Base-by-base conservation (phyloP, 2,797 vertebrate species). In the Amphiprion clarkii region DNA sequence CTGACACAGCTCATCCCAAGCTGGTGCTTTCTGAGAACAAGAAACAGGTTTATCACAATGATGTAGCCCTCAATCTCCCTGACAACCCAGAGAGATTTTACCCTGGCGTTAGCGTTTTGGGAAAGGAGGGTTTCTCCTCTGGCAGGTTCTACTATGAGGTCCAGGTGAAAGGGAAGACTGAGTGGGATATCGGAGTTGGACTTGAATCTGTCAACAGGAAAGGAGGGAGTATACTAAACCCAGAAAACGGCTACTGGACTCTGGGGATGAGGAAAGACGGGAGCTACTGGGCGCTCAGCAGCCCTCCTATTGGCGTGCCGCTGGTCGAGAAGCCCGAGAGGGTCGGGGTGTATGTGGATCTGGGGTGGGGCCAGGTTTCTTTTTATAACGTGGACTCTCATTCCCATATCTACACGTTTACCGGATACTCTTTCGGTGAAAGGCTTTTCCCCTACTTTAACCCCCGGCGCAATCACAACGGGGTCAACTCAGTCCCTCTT, bases 61-160 rank as follows among this genome's bases (percentile, higher is more conserved):
- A 93, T 2, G 31, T 71, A 16, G 86, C 79, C 0, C 74, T 82
- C 9, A 53, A 31, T 9, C 64, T 88, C 2, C 87, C 87, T 0
- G 87, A 93, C 77, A 87, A 86, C 70, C 86, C 90, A 0, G 56
- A 87, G 71, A 90, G 93, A 46, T 95, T 94, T 69, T 92, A 92
- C 82, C 92, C 91, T 0, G 88, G 93, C 1, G 58, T 92, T 39
- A 91, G 93, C 2, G 82, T 94, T 39, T 69, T 94, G 82, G 93
- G 89, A 6, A 92, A 83, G 62, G 86, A 94, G 48, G 79, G 89
- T 7, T 94, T 94, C 80, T 83, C 85, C 27, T 89, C 76, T 0
- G 92, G 94, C 1, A 87, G 89, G 65, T 87, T 94, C 63, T 95
- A 94, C 82, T 95, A 75, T 25, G 93, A 94, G 63, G 94, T 95